Evolutionary conservation across 2,888 invertebrate species (phyloP), one percentile per base, ranked within the genome.

Genomic region (Epistrophe grossulariae): DNA sequence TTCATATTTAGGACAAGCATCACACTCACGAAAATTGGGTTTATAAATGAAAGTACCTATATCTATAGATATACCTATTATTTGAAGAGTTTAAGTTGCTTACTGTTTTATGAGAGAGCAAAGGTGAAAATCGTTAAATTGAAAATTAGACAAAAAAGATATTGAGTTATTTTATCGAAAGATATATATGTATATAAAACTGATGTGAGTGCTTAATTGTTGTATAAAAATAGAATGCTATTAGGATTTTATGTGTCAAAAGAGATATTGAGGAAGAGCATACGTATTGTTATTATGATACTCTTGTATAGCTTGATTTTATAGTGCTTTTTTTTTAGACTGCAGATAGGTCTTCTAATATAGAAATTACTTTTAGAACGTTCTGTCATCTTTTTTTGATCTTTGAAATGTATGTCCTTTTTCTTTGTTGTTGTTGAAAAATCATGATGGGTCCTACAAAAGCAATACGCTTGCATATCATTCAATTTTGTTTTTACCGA

Each of bases 101-200:
- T 31, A 52, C 17, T 70, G 38, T 70, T 70, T 52, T 68, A 71
- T 71, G 52, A 28, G 62, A 15, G 43, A 28, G 19, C 24, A 40
- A 62, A 71, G 48, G 70, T 50, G 59, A 38, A 52, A 60, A 52
- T 71, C 71, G 62, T 52, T 50, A 52, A 71, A 62, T 55, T 55
- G 52, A 52, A 62, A 43, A 52, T 79, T 31, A 52, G 31, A 71
- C 13, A 62, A 28, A 60, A 64, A 45, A 45, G 17, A 17, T 9
- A 10, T 28, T n/a, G n/a, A 31, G 31, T 17, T 17, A 60, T 64
- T 64, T 64, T 64, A 64, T 43, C 40, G 62, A 24, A 43, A 15
- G 40, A 24, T 15, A 7, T 31, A 5, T 31, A 7, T 35, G n/a
- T 62, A 9, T 9, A 60, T 40, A 43, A 62, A 62, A 62, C 5